Conservation (phyloP, 1,140 invertebrate species). For the Colletes latitarsis region DNA sequence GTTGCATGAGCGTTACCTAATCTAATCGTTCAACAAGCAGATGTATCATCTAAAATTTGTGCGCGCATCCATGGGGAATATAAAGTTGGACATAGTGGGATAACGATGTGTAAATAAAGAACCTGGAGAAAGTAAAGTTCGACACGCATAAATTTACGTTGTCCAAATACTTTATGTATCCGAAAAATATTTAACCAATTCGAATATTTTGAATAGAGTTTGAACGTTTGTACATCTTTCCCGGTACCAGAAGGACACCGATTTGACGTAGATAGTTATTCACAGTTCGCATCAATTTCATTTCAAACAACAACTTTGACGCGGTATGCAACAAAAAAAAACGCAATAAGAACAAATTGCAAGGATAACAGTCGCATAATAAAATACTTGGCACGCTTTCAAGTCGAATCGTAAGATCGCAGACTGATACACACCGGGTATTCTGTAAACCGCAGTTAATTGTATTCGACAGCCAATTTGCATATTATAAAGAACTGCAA, state of each 20-base stretch:
- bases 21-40: not conserved
- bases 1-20: too few relatives aligned
- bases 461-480: conserved; percentile 9
- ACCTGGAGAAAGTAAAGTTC: too few relatives aligned
- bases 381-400: conserved; percentile 26
- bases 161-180: too few relatives aligned
- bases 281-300: not conserved
- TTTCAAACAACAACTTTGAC: not conserved
- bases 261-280: not conserved
- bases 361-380: conserved; percentile 6
- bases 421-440: not conserved
- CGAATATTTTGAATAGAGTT: not conserved
- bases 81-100: not conserved
- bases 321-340: not conserved
- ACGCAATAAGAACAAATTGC: not conserved
- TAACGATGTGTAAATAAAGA: too few relatives aligned
- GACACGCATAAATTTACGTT: too few relatives aligned
- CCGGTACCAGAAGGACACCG: too few relatives aligned
- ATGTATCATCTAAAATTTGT: not conserved
- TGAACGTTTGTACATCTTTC: not conserved
- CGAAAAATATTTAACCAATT: not conserved
- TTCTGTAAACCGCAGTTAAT: not conserved
- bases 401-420: not conserved
- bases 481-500: conserved; percentile 13
- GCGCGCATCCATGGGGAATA: not conserved